These are phyloP conservation scores for Helicoverpa assulta DNA, from an alignment of 2,888 invertebrate species.

Conservation along the genomic window DNA sequence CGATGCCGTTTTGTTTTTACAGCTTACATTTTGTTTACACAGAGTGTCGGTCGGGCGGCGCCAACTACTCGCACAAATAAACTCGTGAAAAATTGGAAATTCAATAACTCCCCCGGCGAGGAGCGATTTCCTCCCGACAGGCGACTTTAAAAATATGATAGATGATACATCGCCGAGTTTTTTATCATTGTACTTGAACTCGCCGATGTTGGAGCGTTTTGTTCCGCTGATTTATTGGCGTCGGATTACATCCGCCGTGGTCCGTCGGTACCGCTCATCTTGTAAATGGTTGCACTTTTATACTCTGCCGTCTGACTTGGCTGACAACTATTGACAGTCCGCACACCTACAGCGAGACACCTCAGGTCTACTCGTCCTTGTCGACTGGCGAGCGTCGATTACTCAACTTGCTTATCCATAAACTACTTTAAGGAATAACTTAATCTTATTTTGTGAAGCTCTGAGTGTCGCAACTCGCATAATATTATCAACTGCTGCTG, in stretches of 20 bases:
- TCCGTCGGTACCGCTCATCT: constrained; percentile 32
- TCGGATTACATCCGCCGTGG: constrained; percentile 42
- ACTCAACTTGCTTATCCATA: too few relatives aligned
- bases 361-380: too few relatives aligned
- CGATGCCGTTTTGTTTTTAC: constrained; percentile 56
- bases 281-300: constrained; percentile 41
- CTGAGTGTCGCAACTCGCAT: too few relatives aligned
- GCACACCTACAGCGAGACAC: too few relatives aligned
- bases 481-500: too few relatives aligned
- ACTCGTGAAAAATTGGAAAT: constrained; percentile 73
- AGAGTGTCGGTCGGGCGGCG: constrained; percentile 20
- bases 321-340: too few relatives aligned
- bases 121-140: constrained; percentile 67
- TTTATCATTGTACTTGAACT: constrained; percentile 45
- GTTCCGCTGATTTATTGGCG: constrained; percentile 54
- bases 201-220: constrained; percentile 25
- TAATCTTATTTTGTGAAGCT: too few relatives aligned
- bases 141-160: constrained; percentile 74
- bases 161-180: constrained; percentile 64
- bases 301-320: neutral
- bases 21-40: constrained; percentile 54
- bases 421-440: too few relatives aligned
- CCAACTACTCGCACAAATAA: constrained; percentile 65
- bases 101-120: constrained; percentile 73
- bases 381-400: too few relatives aligned